Conservation (phyloP, 2,113 vertebrate species). For the Excalfactoria chinensis region DNA sequence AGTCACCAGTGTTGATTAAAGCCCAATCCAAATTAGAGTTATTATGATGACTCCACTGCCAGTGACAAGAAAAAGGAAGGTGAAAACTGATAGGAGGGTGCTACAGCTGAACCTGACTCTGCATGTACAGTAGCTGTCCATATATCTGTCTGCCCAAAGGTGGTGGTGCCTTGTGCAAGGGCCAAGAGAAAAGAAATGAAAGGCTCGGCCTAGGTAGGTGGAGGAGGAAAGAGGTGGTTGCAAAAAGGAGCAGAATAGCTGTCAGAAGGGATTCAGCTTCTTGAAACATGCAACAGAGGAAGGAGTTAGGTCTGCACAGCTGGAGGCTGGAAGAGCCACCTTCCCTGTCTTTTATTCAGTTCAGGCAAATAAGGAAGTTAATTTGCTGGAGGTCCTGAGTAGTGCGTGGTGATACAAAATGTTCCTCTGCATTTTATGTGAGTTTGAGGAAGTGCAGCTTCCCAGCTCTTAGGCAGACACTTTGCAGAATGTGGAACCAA, state of each 20-base stretch:
- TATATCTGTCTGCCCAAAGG: neutral
- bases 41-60: neutral
- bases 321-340: neutral
- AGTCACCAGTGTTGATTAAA: constrained; percentile 33
- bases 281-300: neutral
- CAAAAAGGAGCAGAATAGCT: neutral
- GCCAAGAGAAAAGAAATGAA: neutral
- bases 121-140: accelerated
- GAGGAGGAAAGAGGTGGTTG: neutral
- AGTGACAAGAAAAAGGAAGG: constrained; percentile 27
- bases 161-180: neutral
- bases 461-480: neutral
- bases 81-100: neutral
- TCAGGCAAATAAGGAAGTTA: neutral
- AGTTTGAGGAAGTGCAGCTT: neutral
- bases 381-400: neutral
- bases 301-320: neutral
- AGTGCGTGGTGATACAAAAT: neutral
- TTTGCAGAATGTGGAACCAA: neutral
- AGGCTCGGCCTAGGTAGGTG: neutral
- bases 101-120: accelerated
- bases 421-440: neutral
- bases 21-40: constrained; percentile 27
- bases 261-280: neutral
- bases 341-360: neutral